Base-by-base conservation (phyloP, 2,797 vertebrate genomes). In the Okamejei kenojei region DNA sequence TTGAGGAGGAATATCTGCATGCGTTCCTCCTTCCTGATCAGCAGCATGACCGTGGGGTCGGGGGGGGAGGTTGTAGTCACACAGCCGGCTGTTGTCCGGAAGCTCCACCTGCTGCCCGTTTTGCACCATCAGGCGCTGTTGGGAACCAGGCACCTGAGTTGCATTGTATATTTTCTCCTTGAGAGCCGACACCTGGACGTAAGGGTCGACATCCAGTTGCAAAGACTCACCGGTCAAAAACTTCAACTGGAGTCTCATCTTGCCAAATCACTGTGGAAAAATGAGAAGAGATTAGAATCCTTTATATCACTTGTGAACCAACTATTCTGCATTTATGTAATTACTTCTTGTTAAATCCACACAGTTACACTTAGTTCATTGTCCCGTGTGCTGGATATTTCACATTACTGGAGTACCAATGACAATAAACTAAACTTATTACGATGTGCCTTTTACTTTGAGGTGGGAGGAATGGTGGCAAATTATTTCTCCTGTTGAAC, bases 1-100 rank as follows among this genome's bases (percentile, higher is more conserved):
- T 82, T 93, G 84, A 11, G 23, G n/a, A 93, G 79, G 73, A 93
- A 93, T 15, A 93, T 90, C 71, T 93, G 86, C 29, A 93, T 73
- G 68, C 38, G 23, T 17, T 74, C 65, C n/a, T 63, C 61, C 0
- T 86, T 71, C 65, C 11, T 71, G 63, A 93, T 35, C 13, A 93
- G 58, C 65, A 93, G 63, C 38, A 86, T 32, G 35, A 93, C 6
- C 26, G 23, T 38, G 63, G 29, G 15, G 26, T n/a, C n/a, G 65
- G 68, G 38, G n/a, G 19, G 35, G 17, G 81, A 93, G 54, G 65
- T 54, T 61, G 93, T 90, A 92, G n/a, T 91, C 21, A 26, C 1
- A 74, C 68, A 91, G 32, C 4, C 90, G 13, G 19, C 21, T 45
- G 23, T 74, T 10, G 10, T 91, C 71, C 35, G 1, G 73, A 68